Percentiles rank a stretch among this genome's conserved stretches.
Conservation (phyloP, 2,113 vertebrate genomes). For the Zapus hudsonius region DNA sequence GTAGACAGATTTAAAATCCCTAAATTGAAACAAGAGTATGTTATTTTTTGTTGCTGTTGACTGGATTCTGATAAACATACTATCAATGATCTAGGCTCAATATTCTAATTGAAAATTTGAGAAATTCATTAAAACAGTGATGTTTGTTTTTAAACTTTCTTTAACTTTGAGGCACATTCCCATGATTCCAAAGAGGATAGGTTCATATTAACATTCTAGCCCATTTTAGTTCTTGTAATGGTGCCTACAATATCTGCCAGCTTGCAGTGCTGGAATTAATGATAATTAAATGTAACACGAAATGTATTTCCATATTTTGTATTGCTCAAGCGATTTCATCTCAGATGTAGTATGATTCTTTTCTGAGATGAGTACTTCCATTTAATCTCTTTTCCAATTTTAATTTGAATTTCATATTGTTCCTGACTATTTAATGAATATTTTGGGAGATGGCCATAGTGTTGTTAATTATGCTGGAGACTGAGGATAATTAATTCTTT, state of each 20-base stretch:
- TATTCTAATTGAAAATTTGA: constrained; percentile 51
- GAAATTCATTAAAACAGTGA: constrained; percentile 73
- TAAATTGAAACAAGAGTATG: not conserved
- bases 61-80: not conserved
- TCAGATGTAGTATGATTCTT: constrained; percentile 87
- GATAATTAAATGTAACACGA: constrained; percentile 90
- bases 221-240: constrained; percentile 87
- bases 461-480: constrained; percentile 90
- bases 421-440: constrained; percentile 90
- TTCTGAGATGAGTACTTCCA: constrained; percentile 87
- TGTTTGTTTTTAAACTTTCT: constrained; percentile 81
- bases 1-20: not conserved
- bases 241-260: constrained; percentile 89
- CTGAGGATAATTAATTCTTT: constrained; percentile 93
- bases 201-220: constrained; percentile 88
- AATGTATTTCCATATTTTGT: constrained; percentile 91
- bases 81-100: not conserved
- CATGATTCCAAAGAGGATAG: constrained; percentile 87
- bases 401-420: constrained; percentile 91
- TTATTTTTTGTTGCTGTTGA: not conserved
- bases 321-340: constrained; percentile 89
- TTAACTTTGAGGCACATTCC: constrained; percentile 83
- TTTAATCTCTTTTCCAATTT: constrained; percentile 89
- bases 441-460: constrained; percentile 90
- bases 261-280: constrained; percentile 88